Percentiles rank a stretch among this genome's conserved stretches.
phyloP scores from a whole-genome alignment of 2,797 vertebrate genomes.

The Oreonectes daqikongensis region DNA sequence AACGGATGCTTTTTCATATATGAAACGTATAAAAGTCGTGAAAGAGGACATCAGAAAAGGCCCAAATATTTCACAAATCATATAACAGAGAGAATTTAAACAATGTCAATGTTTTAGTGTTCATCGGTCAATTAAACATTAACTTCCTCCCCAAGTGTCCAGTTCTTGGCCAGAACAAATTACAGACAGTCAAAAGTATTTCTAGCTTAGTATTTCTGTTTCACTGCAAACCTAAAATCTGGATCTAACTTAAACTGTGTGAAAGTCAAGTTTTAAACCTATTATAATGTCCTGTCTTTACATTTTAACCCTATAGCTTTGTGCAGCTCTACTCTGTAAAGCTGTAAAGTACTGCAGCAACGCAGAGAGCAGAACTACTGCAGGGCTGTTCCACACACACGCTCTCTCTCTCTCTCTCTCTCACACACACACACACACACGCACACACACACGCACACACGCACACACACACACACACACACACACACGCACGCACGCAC shows the following conservation, averaged over 20 bases:
- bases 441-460: slow-evolving; percentile 19
- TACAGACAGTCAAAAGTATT: no score
- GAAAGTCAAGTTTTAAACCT: not conserved
- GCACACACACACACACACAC: slow-evolving; percentile 9
- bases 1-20: no score
- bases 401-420: not conserved
- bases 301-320: slow-evolving; percentile 7
- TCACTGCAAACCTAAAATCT: not conserved
- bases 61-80: no score
- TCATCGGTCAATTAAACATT: no score
- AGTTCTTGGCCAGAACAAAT: no score
- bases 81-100: no score
- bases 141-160: no score
- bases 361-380: slow-evolving; percentile 5
- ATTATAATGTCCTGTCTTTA: not conserved
- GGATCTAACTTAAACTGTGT: not conserved
- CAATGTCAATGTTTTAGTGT: no score
- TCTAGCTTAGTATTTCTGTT: no score
- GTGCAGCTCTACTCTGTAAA: not conserved
- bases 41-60: no score
- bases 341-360: slow-evolving; percentile 35
- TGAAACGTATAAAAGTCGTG: no score
- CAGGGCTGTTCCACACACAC: slow-evolving; percentile 22
- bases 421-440: slow-evolving; percentile 6
- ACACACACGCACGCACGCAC: slow-evolving; percentile 10